Conservation (phyloP, 2,797 vertebrate genomes). For the Apogon talboti region DNA sequence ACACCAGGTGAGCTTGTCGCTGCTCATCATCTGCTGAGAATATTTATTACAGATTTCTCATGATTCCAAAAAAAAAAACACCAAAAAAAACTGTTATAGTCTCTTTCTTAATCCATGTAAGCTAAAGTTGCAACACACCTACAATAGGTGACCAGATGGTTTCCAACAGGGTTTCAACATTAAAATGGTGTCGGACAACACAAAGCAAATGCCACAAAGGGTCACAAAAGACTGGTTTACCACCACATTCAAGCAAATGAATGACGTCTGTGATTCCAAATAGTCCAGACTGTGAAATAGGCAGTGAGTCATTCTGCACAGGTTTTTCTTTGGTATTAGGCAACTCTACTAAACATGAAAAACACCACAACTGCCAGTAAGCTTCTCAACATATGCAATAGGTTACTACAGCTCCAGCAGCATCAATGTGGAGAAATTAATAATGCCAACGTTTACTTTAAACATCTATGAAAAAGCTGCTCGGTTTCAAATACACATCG, state of each 20-base stretch:
- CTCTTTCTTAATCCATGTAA: conserved; percentile 15
- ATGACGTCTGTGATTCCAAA: conserved; percentile 11
- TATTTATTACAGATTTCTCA: no score
- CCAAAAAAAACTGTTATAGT: conserved; percentile 17
- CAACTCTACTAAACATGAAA: conserved; percentile 15
- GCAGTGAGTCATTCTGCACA: conserved; percentile 15
- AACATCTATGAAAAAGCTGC: not conserved
- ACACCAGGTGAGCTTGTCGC: no score
- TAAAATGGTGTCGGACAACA: not conserved
- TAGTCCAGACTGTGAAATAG: not conserved
- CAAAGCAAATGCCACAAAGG: conserved; percentile 22
- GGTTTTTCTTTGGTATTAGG: conserved; percentile 19
- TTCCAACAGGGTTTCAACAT: conserved; percentile 4
- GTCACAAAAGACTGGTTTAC: conserved; percentile 25
- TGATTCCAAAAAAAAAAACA: no score
- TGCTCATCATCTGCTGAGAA: no score
- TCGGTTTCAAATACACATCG: not conserved
- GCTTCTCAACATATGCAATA: conserved; percentile 1
- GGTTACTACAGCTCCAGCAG: not conserved
- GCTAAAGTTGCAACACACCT: conserved; percentile 9
- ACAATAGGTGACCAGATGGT: conserved; percentile 12
- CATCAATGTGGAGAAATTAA: not conserved
- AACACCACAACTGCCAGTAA: not conserved
- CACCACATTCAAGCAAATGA: conserved; percentile 16
- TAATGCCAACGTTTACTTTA: not conserved